These are phyloP conservation scores for Cylloceria caligata DNA, from an alignment of 2,888 invertebrate species.

Conservation along the genomic window DNA sequence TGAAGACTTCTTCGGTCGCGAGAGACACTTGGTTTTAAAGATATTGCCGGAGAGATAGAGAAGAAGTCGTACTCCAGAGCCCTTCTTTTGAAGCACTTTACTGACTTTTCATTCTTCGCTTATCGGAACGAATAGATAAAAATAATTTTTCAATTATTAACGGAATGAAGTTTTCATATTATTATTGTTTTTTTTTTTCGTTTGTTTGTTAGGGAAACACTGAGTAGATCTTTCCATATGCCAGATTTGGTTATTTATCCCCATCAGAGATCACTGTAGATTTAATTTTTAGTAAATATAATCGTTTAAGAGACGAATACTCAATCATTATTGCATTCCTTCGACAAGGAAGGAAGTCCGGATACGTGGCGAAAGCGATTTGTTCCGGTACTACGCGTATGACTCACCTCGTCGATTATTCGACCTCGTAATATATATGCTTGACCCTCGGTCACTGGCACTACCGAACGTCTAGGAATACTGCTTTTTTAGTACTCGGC, in stretches of 20 bases:
- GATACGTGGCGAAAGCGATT: constrained; percentile 44
- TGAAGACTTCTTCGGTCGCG: constrained; percentile 16
- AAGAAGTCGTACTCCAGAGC: background rate
- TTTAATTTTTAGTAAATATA: no score
- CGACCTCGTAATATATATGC: constrained; percentile 57
- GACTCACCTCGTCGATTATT: constrained; percentile 57
- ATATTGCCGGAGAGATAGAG: background rate
- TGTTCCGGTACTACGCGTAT: constrained; percentile 24
- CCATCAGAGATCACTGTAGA: no score
- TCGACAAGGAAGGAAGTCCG: constrained; percentile 1
- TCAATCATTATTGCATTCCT: constrained; percentile 3
- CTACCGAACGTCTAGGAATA: constrained; percentile 39
- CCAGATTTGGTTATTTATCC: no score
- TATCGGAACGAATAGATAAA: background rate
- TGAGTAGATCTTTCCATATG: no score
- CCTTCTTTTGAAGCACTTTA: background rate
- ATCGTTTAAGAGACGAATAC: no score
- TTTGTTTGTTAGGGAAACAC: no score
- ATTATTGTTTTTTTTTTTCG: background rate
- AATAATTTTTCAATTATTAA: constrained; percentile 18
- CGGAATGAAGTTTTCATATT: background rate
- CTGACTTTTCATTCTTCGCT: constrained; percentile 1
- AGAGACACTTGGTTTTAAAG: constrained; percentile 2
- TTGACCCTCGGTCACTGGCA: constrained; percentile 50
- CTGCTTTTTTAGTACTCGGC: constrained; percentile 19